Conservation (phyloP, 2,888 invertebrate species). For the Zygogramma bicolorata region DNA sequence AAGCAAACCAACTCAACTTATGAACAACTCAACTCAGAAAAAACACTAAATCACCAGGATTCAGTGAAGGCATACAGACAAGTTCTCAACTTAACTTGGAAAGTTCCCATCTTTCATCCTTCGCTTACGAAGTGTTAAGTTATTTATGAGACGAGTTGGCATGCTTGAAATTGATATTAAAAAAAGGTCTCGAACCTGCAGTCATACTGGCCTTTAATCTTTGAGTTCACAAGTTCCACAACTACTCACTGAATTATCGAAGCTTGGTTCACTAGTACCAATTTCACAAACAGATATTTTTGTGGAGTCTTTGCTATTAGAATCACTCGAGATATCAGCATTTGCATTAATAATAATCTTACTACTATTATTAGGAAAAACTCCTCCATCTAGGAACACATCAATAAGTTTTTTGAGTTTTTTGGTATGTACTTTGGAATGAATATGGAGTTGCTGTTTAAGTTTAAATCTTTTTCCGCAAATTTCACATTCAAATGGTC, state of each 20-base stretch:
- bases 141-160: too few relatives aligned
- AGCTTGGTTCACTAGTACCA: not conserved
- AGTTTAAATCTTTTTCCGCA: conserved; percentile 49
- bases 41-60: too few relatives aligned
- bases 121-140: too few relatives aligned
- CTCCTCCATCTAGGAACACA: not conserved
- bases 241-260: not conserved
- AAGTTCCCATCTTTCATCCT: too few relatives aligned
- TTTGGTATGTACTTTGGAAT: conserved; percentile 42
- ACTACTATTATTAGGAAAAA: not conserved
- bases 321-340: not conserved
- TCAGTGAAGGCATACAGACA: too few relatives aligned
- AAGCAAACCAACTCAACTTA: too few relatives aligned
- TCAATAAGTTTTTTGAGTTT: conserved; percentile 22
- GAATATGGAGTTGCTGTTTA: conserved; percentile 35
- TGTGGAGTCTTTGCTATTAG: not conserved
- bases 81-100: too few relatives aligned
- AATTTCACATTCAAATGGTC: conserved; percentile 46
- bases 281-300: not conserved
- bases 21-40: too few relatives aligned
- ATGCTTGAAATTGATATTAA: too few relatives aligned
- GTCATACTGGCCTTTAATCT: not conserved
- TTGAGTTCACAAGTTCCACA: not conserved
- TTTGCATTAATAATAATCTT: not conserved
- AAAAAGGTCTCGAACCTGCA: not conserved